Conservation (phyloP, 2,113 vertebrate genomes). For the Protobothrops flavoviridis region DNA sequence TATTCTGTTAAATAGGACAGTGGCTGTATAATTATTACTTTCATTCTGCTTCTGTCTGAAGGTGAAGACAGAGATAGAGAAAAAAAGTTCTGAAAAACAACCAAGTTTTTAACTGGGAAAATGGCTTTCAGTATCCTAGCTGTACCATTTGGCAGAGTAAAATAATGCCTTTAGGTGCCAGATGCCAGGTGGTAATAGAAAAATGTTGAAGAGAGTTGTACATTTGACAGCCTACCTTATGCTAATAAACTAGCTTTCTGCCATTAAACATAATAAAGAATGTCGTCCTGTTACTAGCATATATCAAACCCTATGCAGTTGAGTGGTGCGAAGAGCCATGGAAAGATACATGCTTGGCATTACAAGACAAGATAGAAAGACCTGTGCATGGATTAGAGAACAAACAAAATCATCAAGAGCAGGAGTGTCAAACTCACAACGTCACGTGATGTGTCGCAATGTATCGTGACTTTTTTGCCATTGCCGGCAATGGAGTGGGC, state of each 20-base stretch:
- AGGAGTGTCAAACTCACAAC: too few species aligned
- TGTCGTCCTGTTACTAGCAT: not conserved
- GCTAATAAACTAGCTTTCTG: not conserved
- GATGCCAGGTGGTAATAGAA: not conserved
- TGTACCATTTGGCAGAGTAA: not conserved
- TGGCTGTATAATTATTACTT: constrained; percentile 30
- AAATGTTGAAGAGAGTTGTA: not conserved
- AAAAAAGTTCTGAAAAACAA: constrained; percentile 27
- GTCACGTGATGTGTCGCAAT: too few species aligned
- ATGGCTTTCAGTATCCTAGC: not conserved
- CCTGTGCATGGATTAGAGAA: not conserved
- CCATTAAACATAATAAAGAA: not conserved
- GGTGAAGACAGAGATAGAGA: constrained; percentile 27
- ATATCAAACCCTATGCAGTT: not conserved
- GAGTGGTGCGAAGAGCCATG: not conserved
- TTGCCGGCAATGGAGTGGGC: too few species aligned
- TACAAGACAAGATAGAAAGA: not conserved
- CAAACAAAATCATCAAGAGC: not conserved
- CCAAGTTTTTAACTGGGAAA: not conserved
- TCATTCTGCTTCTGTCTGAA: constrained; percentile 36
- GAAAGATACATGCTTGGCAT: not conserved
- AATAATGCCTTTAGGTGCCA: not conserved
- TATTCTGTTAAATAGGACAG: constrained; percentile 23
- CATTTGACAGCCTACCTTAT: not conserved
- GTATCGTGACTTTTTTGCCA: too few species aligned